Percentiles rank a stretch among this genome's conserved stretches.
Evolutionary conservation across 1,140 invertebrate species (phyloP).

Genomic region (Ptiloglossa arizonensis): DNA sequence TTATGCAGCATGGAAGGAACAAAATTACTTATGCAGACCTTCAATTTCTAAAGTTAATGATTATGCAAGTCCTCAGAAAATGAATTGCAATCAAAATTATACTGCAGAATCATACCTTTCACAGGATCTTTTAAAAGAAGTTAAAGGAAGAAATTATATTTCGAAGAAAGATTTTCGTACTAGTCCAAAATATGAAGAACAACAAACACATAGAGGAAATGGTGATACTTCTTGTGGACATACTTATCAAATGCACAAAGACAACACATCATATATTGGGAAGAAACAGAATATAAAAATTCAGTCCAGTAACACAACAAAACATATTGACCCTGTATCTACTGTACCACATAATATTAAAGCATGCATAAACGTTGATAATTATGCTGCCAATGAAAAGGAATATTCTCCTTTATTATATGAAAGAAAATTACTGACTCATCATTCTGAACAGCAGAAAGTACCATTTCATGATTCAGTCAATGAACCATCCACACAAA

Average conservation of each 20-base stretch:
- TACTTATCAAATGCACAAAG: not conserved
- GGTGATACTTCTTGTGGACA: not conserved
- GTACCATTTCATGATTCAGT: constrained; percentile 2
- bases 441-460: constrained; percentile 4
- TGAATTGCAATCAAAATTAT: constrained; percentile 8
- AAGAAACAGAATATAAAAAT: not conserved
- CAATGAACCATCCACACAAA: constrained; percentile 3
- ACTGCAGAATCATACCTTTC: not conserved
- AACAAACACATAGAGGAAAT: not conserved
- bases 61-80: not conserved
- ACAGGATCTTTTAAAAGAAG: not conserved
- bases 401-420: not conserved
- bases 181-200: not conserved
- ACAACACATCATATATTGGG: not conserved
- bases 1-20: constrained; percentile 71
- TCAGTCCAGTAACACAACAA: not conserved
- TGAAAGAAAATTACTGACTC: constrained; percentile 5
- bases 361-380: not conserved
- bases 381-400: constrained; percentile 1
- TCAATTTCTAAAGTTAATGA: not conserved
- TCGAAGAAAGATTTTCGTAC: not conserved
- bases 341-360: not conserved
- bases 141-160: not conserved
- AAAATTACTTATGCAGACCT: constrained; percentile 53
- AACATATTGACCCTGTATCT: not conserved